Evolutionary conservation across 2,888 invertebrate genomes (phyloP), one percentile per base, ranked within the genome.

Genomic region (Netelia fuscicornis): DNA sequence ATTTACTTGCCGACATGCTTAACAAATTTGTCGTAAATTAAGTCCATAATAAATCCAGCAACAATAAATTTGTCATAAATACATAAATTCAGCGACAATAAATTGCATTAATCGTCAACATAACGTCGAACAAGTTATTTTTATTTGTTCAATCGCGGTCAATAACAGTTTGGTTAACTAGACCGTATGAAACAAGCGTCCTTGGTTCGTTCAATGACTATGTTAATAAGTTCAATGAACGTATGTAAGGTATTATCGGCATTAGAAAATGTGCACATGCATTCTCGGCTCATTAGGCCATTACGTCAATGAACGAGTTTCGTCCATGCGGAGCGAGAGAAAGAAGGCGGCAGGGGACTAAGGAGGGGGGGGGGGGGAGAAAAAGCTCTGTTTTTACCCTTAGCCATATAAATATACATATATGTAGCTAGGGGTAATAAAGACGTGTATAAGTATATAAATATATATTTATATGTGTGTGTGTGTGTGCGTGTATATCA

Each of bases 281-380:
- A 72, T 67, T 72, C 65, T 68, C 81, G 60, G 77, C 74, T 56
- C 76, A 68, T 84, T 81, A 72, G 74, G 77, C 68, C 77, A 77
- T 84, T 81, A 84, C 72, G 30, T 83, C 79, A 76, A 80, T 60
- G 79, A 80, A 76, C 65, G 71, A 80, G 71, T 71, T 60, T 80
- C 42, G 25, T 48, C 48, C 17, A 3, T 17, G 54, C 25, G 44
- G 44, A 44, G 25, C 11, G 77, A 37, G 1, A 48, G 48, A 48
- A 13, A 48, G 48, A 48, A 8, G 13, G 48, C 2, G 48, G 0
- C 11, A 10, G 11, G 13, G 13, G 48, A 10, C 13, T 2, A 13
- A 48, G 62, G 11, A 11, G 11, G 62, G 11, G 62, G 2, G 62
- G 8, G 25, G 5, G 23, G 17, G 25, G 11, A 23, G 3, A 6